A percentile compares a stretch with the other conserved stretches of the same genome.
Conservation (phyloP, 1,140 invertebrate species). For the Drosophila nigromelanica region DNA sequence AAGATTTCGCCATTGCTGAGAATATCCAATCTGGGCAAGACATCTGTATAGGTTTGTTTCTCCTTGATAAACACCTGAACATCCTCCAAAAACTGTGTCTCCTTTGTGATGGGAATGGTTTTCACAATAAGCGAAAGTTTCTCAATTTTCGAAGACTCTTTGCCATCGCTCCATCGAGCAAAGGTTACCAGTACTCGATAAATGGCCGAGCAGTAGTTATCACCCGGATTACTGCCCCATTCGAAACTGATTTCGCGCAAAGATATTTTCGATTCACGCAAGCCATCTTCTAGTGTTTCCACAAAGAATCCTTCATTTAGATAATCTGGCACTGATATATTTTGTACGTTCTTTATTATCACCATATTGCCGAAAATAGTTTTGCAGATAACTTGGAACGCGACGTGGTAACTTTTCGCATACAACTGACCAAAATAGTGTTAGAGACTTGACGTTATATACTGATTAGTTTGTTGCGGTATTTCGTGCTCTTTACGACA, state of each 20-base stretch:
- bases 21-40: constrained; percentile 68
- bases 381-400: not conserved
- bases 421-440: constrained; percentile 17
- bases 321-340: constrained; percentile 66
- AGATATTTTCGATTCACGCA: constrained; percentile 56
- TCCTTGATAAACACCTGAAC: constrained; percentile 74
- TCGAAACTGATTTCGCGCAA: constrained; percentile 67
- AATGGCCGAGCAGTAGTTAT: constrained; percentile 79
- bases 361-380: constrained; percentile 45
- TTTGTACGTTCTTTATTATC: constrained; percentile 58
- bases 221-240: constrained; percentile 77
- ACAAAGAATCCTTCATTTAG: constrained; percentile 66
- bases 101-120: constrained; percentile 71
- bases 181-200: constrained; percentile 66
- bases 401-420: constrained; percentile 9
- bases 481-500: constrained; percentile 5
- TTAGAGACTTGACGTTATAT: constrained; percentile 26
- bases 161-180: constrained; percentile 40
- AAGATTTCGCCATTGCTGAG: constrained; percentile 58
- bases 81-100: constrained; percentile 72
- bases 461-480: constrained; percentile 9
- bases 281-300: constrained; percentile 69
- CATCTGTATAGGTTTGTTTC: constrained; percentile 71
- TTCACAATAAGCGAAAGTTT: constrained; percentile 71
- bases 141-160: constrained; percentile 32